Evolutionary conservation across 2,797 vertebrate species (phyloP), one percentile per base, ranked within the genome.

Genomic region (Triplophysa yarkandensis): DNA sequence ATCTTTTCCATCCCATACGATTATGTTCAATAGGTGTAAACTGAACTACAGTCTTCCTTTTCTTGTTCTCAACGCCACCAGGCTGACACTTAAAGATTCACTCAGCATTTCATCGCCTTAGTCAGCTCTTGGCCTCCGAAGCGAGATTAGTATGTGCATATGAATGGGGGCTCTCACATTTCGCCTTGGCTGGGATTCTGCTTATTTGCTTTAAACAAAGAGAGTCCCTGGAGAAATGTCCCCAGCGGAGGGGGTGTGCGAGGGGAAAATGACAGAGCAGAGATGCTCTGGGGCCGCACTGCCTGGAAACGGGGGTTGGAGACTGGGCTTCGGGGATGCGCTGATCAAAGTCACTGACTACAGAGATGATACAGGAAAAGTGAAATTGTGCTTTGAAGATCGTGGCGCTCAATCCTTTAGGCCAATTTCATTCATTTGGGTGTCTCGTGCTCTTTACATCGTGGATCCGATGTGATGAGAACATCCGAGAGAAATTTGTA

Each of bases 171-270:
- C 4, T 2, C 39, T 66, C 63, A 16, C 11, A 46, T 58, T 66
- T 36, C 34, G 52, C 63, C 46, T 34, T 34, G 39, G 72, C 63
- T 74, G 30, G 27, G 28, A 44, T 77, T 74, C 63, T 74, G 48
- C 52, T 14, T 21, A 61, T 77, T 73, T 63, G 64, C 48, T 64
- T 54, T 61, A 80, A 77, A 73, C 57, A 73, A 76, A 62, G 65
- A 76, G 66, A 44, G 48, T 77, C 69, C 54, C 58, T 3, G 43
- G 61, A 68, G 71, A 69, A 69, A 77, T 70, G 46, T 70, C 57
- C 67, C 41, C 55, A 28, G 25, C 17, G 46, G 27, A 32, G 60
- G 23, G 54, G 41, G 39, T 46, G 44, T 71, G n/a, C 61, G 69
- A 34, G 58, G 60, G 34, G 36, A 25, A 32, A 55, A 57, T 44